Evolutionary conservation across 2,888 invertebrate species (phyloP).

Genomic region (Eurytoma californica): DNA sequence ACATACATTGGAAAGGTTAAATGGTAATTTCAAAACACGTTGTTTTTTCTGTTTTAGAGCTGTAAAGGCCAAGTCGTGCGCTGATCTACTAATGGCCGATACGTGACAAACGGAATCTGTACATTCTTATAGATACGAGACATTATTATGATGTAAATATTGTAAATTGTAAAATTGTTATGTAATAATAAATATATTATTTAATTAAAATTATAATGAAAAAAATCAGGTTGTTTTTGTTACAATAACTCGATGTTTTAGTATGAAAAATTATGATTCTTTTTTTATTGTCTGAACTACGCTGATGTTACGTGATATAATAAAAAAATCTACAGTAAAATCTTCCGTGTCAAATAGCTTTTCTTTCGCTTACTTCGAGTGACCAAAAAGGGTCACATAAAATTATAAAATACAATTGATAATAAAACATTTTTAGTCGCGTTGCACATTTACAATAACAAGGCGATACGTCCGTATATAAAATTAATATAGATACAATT

Average conservation of each 20-base stretch:
- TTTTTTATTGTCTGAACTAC: conserved; percentile 35
- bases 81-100: conserved; percentile 81
- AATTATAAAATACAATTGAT: conserved; percentile 4
- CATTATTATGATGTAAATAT: conserved; percentile 53
- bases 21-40: not conserved
- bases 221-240: conserved; percentile 11
- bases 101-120: conserved; percentile 71
- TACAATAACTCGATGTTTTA: conserved; percentile 31
- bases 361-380: not conserved
- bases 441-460: conserved; percentile 48
- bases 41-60: conserved; percentile 77
- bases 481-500: conserved; percentile 31
- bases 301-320: conserved; percentile 16
- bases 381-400: conserved; percentile 25
- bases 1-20: conserved; percentile 18
- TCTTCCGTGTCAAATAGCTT: conserved; percentile 13
- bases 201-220: conserved; percentile 45
- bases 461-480: conserved; percentile 40
- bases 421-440: conserved; percentile 30
- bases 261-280: conserved; percentile 29
- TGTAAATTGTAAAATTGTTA: conserved; percentile 55
- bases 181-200: conserved; percentile 54
- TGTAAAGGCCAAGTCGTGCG: conserved; percentile 84
- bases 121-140: conserved; percentile 48
- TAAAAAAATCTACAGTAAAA: conserved; percentile 33